phyloP scores from a whole-genome alignment of 2,113 vertebrate species.

The Corvus cornix region DNA sequence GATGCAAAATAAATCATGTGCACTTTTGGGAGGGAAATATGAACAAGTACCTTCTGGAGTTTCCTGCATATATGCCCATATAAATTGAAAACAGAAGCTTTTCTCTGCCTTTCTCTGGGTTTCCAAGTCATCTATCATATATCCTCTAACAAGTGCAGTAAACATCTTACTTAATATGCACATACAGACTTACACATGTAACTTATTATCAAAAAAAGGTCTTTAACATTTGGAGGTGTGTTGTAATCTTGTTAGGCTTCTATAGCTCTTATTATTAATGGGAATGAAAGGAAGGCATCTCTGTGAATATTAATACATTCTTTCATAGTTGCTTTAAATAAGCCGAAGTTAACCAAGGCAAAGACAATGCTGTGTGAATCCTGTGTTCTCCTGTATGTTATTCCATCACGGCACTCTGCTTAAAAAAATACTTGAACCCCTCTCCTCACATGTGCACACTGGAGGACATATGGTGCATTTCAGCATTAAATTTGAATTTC shows the following conservation, averaged over 20 bases:
- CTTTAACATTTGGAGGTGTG: neutral
- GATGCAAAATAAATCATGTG: neutral
- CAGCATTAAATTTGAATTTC: constrained; percentile 70
- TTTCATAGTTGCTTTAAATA: neutral
- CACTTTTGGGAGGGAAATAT: neutral
- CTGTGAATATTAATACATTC: neutral
- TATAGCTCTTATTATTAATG: neutral
- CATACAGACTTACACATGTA: neutral
- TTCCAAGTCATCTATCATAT: neutral
- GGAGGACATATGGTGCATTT: constrained; percentile 72
- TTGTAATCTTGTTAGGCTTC: constrained; percentile 11
- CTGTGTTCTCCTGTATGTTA: neutral
- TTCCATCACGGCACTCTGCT: neutral
- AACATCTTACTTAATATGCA: constrained; percentile 1
- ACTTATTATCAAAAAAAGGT: neutral
- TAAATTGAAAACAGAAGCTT: neutral
- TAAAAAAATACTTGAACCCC: constrained; percentile 46
- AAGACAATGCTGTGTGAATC: neutral
- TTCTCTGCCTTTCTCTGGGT: neutral
- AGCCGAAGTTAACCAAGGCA: neutral
- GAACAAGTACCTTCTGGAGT: neutral
- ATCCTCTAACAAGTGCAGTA: neutral
- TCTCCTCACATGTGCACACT: constrained; percentile 49
- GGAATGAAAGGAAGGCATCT: neutral
- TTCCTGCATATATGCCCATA: neutral